phyloP scores from a whole-genome alignment of 1,140 invertebrate species.

The Drosophila sucinea region DNA sequence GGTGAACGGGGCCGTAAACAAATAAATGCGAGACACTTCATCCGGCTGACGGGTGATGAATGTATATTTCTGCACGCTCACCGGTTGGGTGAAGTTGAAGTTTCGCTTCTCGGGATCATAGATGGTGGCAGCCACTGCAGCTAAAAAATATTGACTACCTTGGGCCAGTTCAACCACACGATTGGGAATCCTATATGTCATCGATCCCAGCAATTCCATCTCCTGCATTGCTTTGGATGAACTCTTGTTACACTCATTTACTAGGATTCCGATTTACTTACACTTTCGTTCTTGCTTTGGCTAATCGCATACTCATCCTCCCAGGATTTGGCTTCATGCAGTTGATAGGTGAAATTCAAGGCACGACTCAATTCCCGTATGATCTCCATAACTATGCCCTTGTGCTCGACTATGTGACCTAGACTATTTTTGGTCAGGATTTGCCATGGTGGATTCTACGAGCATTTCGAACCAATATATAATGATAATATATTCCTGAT shows the following conservation, averaged over 20 bases:
- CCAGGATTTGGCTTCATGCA: constrained; percentile 54
- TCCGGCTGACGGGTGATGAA: constrained; percentile 90
- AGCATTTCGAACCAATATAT: constrained; percentile 73
- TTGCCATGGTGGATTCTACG: constrained; percentile 94
- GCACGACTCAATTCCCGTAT: constrained; percentile 89
- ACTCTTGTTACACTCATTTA: neutral
- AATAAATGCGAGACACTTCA: constrained; percentile 89
- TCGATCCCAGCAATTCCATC: constrained; percentile 52
- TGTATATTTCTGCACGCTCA: constrained; percentile 91
- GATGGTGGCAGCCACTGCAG: constrained; percentile 89
- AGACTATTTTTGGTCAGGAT: constrained; percentile 86
- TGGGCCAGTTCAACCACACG: constrained; percentile 64
- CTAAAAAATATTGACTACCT: constrained; percentile 86
- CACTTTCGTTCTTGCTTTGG: constrained; percentile 56
- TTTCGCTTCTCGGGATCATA: constrained; percentile 85
- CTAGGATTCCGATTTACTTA: constrained; percentile 9
- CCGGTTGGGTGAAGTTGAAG: constrained; percentile 91
- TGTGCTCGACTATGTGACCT: constrained; percentile 85
- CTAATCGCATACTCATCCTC: constrained; percentile 26
- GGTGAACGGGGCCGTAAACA: constrained; percentile 94
- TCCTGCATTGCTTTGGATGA: constrained; percentile 29
- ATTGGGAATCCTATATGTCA: constrained; percentile 71
- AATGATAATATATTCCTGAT: constrained; percentile 64
- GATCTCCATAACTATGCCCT: constrained; percentile 91
- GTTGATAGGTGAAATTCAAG: constrained; percentile 91